phyloP scores from a whole-genome alignment of 2,888 invertebrate species.

The Brenthis ino region DNA sequence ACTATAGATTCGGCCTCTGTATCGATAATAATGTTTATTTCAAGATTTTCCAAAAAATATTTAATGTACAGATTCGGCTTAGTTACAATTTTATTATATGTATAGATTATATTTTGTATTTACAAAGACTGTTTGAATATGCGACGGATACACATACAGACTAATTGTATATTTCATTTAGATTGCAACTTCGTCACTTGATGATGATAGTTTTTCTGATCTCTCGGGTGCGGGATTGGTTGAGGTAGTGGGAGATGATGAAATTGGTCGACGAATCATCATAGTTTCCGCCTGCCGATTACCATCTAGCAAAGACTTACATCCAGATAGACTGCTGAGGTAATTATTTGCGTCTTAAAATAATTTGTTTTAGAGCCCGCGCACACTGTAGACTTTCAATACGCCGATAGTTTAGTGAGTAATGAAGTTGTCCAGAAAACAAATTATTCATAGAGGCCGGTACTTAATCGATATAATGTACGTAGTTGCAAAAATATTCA shows the following conservation, averaged over 20 bases:
- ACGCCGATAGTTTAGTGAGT: background rate
- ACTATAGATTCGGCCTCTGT: too few relatives aligned
- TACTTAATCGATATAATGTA: too few relatives aligned
- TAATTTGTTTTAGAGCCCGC: background rate
- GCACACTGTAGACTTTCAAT: background rate
- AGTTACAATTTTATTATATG: too few relatives aligned
- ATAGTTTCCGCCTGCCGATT: constrained; percentile 95
- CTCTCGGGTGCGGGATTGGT: constrained; percentile 68
- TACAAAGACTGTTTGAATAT: too few relatives aligned
- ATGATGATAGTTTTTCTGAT: constrained; percentile 61
- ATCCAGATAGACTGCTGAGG: constrained; percentile 79
- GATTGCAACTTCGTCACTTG: constrained; percentile 57
- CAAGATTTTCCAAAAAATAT: too few relatives aligned
- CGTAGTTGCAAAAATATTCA: too few relatives aligned
- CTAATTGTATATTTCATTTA: constrained; percentile 36
- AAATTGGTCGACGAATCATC: constrained; percentile 95
- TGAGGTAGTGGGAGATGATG: constrained; percentile 85
- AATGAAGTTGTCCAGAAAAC: too few relatives aligned
- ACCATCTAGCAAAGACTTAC: constrained; percentile 89
- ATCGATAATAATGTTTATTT: too few relatives aligned
- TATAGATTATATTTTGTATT: too few relatives aligned
- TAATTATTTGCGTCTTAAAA: constrained; percentile 40
- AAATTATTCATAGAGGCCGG: too few relatives aligned
- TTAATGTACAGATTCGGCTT: too few relatives aligned
- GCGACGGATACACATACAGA: too few relatives aligned